phyloP scores from a whole-genome alignment of 1,140 invertebrate species.

The Camponotus floridanus region DNA sequence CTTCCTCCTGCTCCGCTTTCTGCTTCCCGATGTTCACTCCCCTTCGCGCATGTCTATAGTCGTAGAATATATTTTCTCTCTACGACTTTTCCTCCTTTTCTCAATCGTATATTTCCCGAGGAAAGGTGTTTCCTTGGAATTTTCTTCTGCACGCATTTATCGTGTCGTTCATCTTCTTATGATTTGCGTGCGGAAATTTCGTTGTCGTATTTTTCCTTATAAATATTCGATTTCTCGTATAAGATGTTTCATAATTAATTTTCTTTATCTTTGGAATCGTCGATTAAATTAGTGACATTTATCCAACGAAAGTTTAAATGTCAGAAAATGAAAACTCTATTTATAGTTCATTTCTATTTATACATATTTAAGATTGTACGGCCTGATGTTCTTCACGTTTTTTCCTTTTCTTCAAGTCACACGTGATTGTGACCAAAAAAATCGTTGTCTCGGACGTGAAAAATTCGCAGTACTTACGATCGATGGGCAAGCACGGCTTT shows the following conservation, averaged over 20 bases:
- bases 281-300: conserved; percentile 13
- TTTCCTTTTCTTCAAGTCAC: too few species aligned
- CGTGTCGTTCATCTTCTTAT: background rate
- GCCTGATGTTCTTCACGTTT: background rate
- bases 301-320: background rate
- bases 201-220: background rate
- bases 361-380: background rate
- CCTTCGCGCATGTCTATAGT: conserved; percentile 28
- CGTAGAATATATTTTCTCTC: conserved; percentile 16
- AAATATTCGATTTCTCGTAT: background rate
- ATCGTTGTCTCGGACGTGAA: conserved; percentile 47
- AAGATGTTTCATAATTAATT: background rate
- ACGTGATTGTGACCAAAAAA: conserved; percentile 22
- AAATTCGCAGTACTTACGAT: conserved; percentile 68
- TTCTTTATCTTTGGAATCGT: background rate
- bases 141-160: conserved; percentile 6
- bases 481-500: conserved; percentile 68
- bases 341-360: background rate
- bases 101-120: conserved; percentile 5
- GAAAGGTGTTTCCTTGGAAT: conserved; percentile 26
- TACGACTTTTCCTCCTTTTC: background rate
- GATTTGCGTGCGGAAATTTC: conserved; percentile 3
- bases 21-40: background rate
- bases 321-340: background rate
- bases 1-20: background rate